A percentile compares a stretch with the other conserved stretches of the same genome.
phyloP scores from a whole-genome alignment of 2,888 invertebrate genomes.

The Drosophila gaucha region DNA sequence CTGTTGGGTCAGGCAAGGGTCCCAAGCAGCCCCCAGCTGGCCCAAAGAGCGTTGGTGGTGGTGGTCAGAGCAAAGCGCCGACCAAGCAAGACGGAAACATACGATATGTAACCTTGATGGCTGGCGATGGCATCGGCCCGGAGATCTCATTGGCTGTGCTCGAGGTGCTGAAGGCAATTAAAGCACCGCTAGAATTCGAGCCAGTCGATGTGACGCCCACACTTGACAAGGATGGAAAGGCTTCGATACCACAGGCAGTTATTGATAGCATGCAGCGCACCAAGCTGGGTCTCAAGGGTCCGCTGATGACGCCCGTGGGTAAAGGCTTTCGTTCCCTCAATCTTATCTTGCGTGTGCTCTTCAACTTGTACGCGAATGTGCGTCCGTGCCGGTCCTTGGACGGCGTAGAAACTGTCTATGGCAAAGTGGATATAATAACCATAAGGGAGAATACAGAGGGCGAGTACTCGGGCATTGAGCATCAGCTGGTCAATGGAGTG shows the following conservation, averaged over 20 bases:
- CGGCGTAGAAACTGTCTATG: conserved; percentile 97
- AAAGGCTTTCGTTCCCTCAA: conserved; percentile 99
- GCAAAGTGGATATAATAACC: conserved; percentile 98
- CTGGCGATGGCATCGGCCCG: conserved; percentile 99
- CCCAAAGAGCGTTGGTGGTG: too few relatives aligned
- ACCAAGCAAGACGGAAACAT: conserved; percentile 2
- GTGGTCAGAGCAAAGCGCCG: too few relatives aligned
- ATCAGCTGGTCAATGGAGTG: conserved; percentile 98
- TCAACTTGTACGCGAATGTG: conserved; percentile 98
- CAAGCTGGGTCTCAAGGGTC: conserved; percentile 98
- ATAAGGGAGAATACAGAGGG: conserved; percentile 99
- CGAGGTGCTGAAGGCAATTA: conserved; percentile 95
- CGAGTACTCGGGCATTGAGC: conserved; percentile 99
- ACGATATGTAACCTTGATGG: conserved; percentile 94
- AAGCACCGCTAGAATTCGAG: conserved; percentile 98
- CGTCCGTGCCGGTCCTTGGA: conserved; percentile 97
- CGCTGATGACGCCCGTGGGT: conserved; percentile 98
- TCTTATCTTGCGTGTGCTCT: conserved; percentile 97
- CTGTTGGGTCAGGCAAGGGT: too few relatives aligned
- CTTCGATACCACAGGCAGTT: conserved; percentile 96
- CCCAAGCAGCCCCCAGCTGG: too few relatives aligned
- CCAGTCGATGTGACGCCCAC: conserved; percentile 99
- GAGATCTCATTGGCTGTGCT: conserved; percentile 99
- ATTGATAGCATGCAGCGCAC: conserved; percentile 98
- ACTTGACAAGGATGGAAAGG: conserved; percentile 91